A percentile compares a stretch with the other conserved stretches of the same genome.
These are phyloP conservation scores for Stichodactyla helianthus DNA, from an alignment of 64 coral and sea anemone genomes.

Conservation along the genomic window DNA sequence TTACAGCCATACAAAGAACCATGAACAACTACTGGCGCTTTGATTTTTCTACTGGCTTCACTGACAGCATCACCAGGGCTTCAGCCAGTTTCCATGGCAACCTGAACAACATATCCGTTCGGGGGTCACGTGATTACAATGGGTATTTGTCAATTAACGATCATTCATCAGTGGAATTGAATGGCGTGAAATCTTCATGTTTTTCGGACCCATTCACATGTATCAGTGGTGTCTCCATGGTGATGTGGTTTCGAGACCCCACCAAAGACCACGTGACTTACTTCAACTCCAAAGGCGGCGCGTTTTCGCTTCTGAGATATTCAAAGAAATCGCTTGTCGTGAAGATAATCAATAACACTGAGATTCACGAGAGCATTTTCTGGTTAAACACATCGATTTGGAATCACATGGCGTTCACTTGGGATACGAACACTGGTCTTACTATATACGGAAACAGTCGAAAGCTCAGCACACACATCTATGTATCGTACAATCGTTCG, in stretches of 20 bases:
- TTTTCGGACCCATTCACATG: not conserved
- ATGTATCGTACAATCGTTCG: not conserved
- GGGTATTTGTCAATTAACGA: not conserved
- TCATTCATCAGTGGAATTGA: not conserved
- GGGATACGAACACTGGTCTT: not conserved
- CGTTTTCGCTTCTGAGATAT: not conserved
- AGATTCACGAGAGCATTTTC: not conserved
- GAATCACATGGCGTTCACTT: not conserved
- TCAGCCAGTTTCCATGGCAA: not conserved
- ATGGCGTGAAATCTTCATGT: not conserved
- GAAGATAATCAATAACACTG: not conserved
- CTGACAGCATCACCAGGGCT: not conserved
- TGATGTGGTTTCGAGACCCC: not conserved
- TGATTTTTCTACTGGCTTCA: not conserved
- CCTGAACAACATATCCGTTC: not conserved
- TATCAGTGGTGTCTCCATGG: not conserved
- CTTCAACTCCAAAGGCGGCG: not conserved
- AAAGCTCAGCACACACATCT: not conserved
- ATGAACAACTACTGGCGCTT: slow-evolving; percentile 11
- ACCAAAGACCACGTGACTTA: not conserved
- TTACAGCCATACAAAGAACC: not conserved
- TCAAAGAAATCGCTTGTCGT: not conserved
- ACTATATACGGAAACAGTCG: not conserved
- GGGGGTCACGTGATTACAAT: not conserved
- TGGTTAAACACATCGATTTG: not conserved